Conservation (phyloP, 1,140 invertebrate genomes). For the Orchestia grillus region DNA sequence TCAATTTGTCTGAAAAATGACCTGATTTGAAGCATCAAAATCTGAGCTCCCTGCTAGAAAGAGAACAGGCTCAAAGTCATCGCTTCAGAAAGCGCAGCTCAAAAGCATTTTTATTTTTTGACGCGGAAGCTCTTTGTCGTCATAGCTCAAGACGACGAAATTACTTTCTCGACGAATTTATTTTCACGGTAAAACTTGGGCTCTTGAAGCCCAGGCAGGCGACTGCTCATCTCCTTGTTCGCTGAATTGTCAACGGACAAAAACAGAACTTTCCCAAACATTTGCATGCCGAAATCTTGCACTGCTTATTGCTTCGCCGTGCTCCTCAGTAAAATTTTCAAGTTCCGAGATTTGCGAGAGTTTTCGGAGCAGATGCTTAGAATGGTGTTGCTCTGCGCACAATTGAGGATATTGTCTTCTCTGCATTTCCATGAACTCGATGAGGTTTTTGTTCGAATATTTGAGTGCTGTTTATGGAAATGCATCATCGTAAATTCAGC, state of each 20-base stretch:
- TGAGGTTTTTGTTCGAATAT: not conserved
- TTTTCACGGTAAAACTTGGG: constrained; percentile 18
- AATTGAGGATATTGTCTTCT: not conserved
- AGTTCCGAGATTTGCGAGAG: not conserved
- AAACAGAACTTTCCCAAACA: not conserved
- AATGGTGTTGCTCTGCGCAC: not conserved
- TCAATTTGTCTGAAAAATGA: not conserved
- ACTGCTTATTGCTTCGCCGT: constrained; percentile 19
- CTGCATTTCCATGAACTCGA: not conserved
- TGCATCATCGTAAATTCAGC: not conserved
- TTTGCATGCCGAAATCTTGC: constrained; percentile 20
- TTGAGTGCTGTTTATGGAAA: not conserved
- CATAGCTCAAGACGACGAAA: not conserved
- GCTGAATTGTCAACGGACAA: constrained; percentile 18
- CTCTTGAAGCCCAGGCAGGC: not conserved
- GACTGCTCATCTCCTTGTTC: constrained; percentile 27
- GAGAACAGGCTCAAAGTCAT: not conserved
- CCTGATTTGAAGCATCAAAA: not conserved
- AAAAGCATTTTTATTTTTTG: not conserved
- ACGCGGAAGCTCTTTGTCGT: not conserved
- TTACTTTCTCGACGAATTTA: constrained; percentile 15
- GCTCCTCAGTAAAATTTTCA: not conserved
- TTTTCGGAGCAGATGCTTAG: not conserved
- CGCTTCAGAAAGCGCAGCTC: not conserved
- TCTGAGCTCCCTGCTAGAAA: not conserved